Conservation (phyloP, 2,113 vertebrate species). For the Sphaerodactylus townsendi region DNA sequence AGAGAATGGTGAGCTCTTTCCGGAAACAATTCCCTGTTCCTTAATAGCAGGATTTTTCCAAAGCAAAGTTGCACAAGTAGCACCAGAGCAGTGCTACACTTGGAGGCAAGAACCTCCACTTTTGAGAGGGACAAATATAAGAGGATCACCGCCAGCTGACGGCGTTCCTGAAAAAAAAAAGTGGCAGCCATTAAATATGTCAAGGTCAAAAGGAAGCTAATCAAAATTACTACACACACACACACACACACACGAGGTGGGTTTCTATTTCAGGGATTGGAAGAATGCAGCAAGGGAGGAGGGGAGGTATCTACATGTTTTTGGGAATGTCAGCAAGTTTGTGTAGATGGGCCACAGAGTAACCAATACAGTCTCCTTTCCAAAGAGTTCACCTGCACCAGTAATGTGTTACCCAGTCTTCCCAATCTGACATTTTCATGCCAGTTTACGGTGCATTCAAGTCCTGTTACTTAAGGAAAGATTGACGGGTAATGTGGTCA, state of each 20-base stretch:
- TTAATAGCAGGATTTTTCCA: conserved; percentile 73
- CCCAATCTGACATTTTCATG: background rate
- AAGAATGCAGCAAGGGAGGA: background rate
- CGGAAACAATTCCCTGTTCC: conserved; percentile 85
- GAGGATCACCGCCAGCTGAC: too few species aligned
- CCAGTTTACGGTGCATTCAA: background rate
- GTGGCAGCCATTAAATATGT: background rate
- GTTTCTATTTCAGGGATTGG: background rate
- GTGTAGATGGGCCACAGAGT: background rate
- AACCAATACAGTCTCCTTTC: background rate
- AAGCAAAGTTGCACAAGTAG: conserved; percentile 60
- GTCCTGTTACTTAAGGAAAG: background rate
- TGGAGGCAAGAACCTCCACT: conserved; percentile 10
- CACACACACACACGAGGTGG: too few species aligned
- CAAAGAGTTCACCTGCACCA: background rate
- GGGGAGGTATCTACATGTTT: background rate
- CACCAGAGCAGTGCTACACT: conserved; percentile 53
- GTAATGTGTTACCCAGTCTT: background rate
- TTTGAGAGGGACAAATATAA: background rate
- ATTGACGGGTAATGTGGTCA: accelerated
- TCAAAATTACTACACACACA: too few species aligned
- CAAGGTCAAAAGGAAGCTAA: background rate
- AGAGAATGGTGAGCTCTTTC: conserved; percentile 79
- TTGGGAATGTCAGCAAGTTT: background rate
- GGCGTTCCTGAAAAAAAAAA: conserved; percentile 12